These are phyloP conservation scores for Cyprinodon brontotheroides DNA, from an alignment of 2,113 vertebrate species.

Conservation along the genomic window DNA sequence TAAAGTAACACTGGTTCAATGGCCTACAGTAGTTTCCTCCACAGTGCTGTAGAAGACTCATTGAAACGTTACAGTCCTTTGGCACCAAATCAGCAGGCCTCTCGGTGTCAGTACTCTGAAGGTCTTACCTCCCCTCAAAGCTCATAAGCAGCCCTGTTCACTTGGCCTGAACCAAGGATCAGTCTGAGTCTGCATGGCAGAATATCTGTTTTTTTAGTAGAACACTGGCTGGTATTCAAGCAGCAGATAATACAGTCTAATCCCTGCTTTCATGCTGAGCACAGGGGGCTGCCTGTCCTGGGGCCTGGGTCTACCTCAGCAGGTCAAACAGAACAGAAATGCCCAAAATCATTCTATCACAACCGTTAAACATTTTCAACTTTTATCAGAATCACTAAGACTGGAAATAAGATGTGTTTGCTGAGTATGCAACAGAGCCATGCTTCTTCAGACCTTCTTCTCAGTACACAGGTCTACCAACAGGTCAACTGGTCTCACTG, in stretches of 20 bases:
- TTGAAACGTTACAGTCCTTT: neutral
- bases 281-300: neutral
- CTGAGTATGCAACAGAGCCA: slow-evolving; percentile 11
- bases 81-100: neutral
- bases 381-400: neutral
- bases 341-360: neutral
- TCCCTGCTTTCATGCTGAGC: neutral
- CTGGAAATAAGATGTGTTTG: neutral
- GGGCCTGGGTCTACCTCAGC: neutral
- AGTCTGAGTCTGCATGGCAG: neutral
- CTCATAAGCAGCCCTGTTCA: neutral
- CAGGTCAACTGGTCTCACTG: neutral
- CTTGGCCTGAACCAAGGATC: neutral
- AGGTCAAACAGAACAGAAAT: neutral
- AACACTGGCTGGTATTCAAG: neutral
- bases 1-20: too few relatives aligned
- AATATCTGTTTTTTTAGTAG: neutral
- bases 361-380: neutral
- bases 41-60: neutral
- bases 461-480: slow-evolving; percentile 17
- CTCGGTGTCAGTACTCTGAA: neutral
- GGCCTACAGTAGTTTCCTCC: neutral
- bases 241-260: neutral
- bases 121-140: too few relatives aligned
- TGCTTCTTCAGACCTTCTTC: slow-evolving; percentile 11